Conservation (phyloP, 2,113 vertebrate species). For the Gorilla gorilla region DNA sequence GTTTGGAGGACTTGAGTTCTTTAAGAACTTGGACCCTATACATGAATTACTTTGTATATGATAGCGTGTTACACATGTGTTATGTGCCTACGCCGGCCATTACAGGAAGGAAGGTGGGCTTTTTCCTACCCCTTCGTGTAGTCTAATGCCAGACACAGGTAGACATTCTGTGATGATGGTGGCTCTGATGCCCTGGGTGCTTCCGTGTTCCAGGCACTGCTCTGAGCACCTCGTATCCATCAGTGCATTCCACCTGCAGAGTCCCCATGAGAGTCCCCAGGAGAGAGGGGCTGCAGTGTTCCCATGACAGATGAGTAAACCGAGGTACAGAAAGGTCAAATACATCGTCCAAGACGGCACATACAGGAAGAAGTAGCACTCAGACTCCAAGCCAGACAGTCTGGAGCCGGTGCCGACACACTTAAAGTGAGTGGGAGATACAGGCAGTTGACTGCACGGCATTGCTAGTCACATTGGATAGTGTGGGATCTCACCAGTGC, state of each 20-base stretch:
- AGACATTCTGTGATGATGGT: rapidly evolving
- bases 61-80: rapidly evolving
- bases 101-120: rapidly evolving
- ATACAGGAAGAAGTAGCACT: rapidly evolving
- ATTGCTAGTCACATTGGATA: rapidly evolving
- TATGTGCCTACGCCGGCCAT: rapidly evolving
- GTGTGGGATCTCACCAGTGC: rapidly evolving
- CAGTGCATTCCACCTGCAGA: rapidly evolving
- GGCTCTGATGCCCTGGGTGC: rapidly evolving
- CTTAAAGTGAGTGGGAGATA: rapidly evolving
- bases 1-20: background rate
- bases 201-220: background rate
- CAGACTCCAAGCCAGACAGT: rapidly evolving
- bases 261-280: rapidly evolving
- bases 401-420: rapidly evolving
- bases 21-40: background rate
- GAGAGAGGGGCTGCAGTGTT: rapidly evolving
- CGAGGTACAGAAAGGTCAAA: too few species aligned
- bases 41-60: background rate
- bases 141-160: rapidly evolving
- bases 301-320: rapidly evolving
- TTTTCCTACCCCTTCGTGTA: rapidly evolving
- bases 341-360: rapidly evolving
- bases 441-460: too few species aligned
- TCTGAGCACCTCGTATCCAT: rapidly evolving